Percentiles rank a stretch among this genome's conserved stretches.
phyloP scores from a whole-genome alignment of 2,888 invertebrate genomes.

The Melolontha melolontha region DNA sequence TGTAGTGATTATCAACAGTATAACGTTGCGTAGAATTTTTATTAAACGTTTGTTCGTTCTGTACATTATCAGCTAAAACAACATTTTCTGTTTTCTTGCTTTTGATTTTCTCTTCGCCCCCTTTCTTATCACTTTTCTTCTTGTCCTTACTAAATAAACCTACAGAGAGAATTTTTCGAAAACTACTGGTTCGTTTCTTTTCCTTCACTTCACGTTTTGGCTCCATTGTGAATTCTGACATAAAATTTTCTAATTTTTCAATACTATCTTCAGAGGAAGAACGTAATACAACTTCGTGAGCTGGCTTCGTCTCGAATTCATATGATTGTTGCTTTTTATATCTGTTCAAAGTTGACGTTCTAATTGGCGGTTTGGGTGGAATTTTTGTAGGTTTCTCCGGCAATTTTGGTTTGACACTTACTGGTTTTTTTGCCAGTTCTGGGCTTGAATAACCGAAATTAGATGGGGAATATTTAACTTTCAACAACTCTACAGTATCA shows the following conservation, averaged over 20 bases:
- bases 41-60: conserved; percentile 61
- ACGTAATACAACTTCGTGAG: conserved; percentile 49
- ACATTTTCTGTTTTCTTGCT: conserved; percentile 58
- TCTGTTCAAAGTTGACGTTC: conserved; percentile 31
- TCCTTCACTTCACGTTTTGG: conserved; percentile 51
- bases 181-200: conserved; percentile 61
- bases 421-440: conserved; percentile 1
- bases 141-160: conserved; percentile 60
- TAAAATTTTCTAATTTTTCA: conserved; percentile 56
- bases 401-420: conserved; percentile 21
- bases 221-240: conserved; percentile 55
- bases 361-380: conserved; percentile 21
- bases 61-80: conserved; percentile 54
- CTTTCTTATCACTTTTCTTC: conserved; percentile 61
- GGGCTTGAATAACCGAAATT: conserved; percentile 54
- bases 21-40: conserved; percentile 57
- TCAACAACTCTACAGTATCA: conserved; percentile 51
- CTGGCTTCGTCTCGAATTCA: conserved; percentile 45
- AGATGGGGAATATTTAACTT: conserved; percentile 56
- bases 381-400: conserved; percentile 21
- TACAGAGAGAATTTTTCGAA: conserved; percentile 58
- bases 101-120: conserved; percentile 54
- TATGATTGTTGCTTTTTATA: conserved; percentile 18
- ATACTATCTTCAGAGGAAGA: conserved; percentile 60
- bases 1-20: conserved; percentile 48